Conservation (phyloP, 2,888 invertebrate species). For the Lagria hirta region DNA sequence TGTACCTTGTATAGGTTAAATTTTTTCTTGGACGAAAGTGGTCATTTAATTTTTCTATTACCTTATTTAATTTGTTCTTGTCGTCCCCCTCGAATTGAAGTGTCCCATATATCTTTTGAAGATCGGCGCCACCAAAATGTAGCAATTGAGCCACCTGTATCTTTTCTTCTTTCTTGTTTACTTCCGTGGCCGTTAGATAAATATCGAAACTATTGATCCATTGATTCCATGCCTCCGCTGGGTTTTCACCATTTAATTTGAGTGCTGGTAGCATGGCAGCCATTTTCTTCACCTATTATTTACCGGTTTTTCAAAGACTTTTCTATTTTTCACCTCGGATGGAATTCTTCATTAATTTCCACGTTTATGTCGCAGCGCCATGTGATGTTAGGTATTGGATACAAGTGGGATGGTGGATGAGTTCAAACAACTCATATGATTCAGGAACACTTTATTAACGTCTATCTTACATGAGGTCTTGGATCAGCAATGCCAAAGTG, state of each 20-base stretch:
- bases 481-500: too few relatives aligned
- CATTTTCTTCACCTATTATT: too few relatives aligned
- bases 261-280: slow-evolving; percentile 1
- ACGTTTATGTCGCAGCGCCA: slow-evolving; percentile 2
- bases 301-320: too few relatives aligned
- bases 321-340: too few relatives aligned
- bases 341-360: too few relatives aligned
- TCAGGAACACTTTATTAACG: too few relatives aligned
- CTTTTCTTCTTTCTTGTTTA: slow-evolving; percentile 25
- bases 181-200: slow-evolving; percentile 32
- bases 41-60: slow-evolving; percentile 16
- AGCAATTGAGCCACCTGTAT: slow-evolving; percentile 28
- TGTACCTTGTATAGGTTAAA: slow-evolving; percentile 11
- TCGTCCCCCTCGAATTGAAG: slow-evolving; percentile 30
- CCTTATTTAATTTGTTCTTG: slow-evolving; percentile 23
- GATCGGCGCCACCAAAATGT: slow-evolving; percentile 32
- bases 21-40: slow-evolving; percentile 17
- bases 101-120: slow-evolving; percentile 32
- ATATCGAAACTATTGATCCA: slow-evolving; percentile 32
- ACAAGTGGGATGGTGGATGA: too few relatives aligned
- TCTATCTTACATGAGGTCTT: too few relatives aligned
- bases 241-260: slow-evolving; percentile 12
- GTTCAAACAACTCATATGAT: too few relatives aligned
- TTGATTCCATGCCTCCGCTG: slow-evolving; percentile 31
- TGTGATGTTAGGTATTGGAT: too few relatives aligned